Conservation (phyloP, 2,888 invertebrate species). For the Acanthosepion esculentum region DNA sequence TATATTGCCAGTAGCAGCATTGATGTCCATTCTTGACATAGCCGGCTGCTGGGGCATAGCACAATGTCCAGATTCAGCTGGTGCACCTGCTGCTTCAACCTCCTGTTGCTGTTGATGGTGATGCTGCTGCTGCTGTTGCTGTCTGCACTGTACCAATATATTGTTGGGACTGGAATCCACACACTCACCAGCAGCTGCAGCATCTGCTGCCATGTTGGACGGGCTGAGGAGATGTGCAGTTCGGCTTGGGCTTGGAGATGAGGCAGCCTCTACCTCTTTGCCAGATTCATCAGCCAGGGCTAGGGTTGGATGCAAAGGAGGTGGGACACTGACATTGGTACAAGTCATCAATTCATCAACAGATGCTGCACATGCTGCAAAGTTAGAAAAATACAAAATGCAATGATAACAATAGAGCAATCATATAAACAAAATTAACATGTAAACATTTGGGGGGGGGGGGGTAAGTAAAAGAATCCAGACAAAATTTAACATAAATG, state of each 20-base stretch:
- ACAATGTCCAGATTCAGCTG: conserved; percentile 41
- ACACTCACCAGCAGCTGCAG: conserved; percentile 49
- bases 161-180: conserved; percentile 34
- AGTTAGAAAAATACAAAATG: background rate
- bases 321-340: conserved; percentile 57
- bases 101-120: conserved; percentile 14
- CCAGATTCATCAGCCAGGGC: conserved; percentile 49
- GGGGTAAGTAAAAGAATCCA: too few relatives aligned
- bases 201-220: conserved; percentile 43
- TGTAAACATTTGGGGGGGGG: fast-evolving
- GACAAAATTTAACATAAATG: too few relatives aligned
- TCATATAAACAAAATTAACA: background rate
- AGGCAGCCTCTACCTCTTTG: conserved; percentile 50
- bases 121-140: background rate
- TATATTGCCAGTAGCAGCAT: conserved; percentile 36
- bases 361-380: conserved; percentile 51
- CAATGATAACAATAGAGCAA: background rate
- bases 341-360: conserved; percentile 67
- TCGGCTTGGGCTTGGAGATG: conserved; percentile 37
- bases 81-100: conserved; percentile 24
- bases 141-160: background rate
- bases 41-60: conserved; percentile 42
- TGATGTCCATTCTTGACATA: conserved; percentile 23
- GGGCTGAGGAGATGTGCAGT: background rate
- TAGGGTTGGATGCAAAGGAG: conserved; percentile 59